Base-by-base conservation (phyloP, 2,888 invertebrate species). In the Alloscopus bannaensis region DNA sequence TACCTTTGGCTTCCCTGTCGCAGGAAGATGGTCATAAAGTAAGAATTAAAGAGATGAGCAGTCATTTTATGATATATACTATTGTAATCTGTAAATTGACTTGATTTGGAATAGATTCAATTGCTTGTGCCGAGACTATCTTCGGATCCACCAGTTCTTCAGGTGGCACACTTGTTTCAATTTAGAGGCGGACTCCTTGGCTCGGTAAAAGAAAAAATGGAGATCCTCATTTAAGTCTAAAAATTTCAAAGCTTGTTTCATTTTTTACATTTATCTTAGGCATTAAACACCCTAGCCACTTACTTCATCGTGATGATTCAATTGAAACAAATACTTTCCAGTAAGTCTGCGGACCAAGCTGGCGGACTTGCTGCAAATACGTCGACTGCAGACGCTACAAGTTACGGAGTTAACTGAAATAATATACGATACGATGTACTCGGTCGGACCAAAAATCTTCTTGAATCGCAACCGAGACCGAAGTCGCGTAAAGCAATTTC, bases 281-380 rank as follows among this genome's bases (percentile, higher is more conserved):
- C 59, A 13, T 29, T 72, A 0, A 75, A 75, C 26, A 26, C 57
- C 1, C 31, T 75, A 2, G 75, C 75, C 1, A 66, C 59, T 1
- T 66, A 75, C 31, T 75, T 75, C 26, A 66, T 75, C 13, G 75
- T 59, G 4, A 18, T 75, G 22, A 52, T 66, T 0, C 66, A 66
- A 59, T 57, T 66, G 66, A 29, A 65, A 42, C 55, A 70, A 69
- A 68, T 68, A 6, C 6, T n/a, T n/a, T n/a, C n/a, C n/a, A n/a
- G n/a, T n/a, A n/a, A n/a, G n/a, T n/a, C n/a, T n/a, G n/a, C n/a
- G n/a, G n/a, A n/a, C n/a, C n/a, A n/a, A n/a, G n/a, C n/a, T n/a
- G n/a, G n/a, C n/a, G n/a, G n/a, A n/a, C n/a, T n/a, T n/a, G n/a
- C n/a, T n/a, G n/a, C n/a, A n/a, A n/a, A n/a, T n/a, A n/a, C n/a